Evolutionary conservation across 2,797 vertebrate species (phyloP), one percentile per base, ranked within the genome.

Genomic region (Anas flavirostris): DNA sequence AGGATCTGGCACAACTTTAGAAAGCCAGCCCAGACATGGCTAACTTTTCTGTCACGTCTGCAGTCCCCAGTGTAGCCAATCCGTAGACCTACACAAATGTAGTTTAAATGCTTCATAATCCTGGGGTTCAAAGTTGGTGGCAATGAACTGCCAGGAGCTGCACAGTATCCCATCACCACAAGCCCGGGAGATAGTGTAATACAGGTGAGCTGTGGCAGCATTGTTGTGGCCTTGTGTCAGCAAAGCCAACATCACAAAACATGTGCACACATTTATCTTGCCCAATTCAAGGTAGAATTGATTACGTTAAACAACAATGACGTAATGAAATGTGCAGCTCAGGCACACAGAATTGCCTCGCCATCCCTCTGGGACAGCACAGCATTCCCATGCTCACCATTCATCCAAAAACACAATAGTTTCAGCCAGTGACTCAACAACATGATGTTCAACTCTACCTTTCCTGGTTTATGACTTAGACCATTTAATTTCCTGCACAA

Each of bases 361-460:
- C 2, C 14, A 64, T 28, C 8, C 7, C 11, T 39, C 12, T 2
- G 13, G 44, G 44, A 26, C 26, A 33, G 16, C 1, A 1, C 25
- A 66, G 7, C 7, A 17, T 44, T 72, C 28, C 41, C 1, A 0
- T 8, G 5, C 6, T 41, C 59, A 8, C 18, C 29, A 8, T 43
- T 16, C 16, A 9, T 56, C 52, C 21, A 39, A 35, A 86, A 76
- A 66, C 17, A 16, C 52, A 12, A 1, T 53, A 21, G 26, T 66
- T 64, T 64, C 29, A 43, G 19, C 41, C 10, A 4, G 5, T 64
- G 41, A 55, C 39, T 31, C 14, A 68, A 43, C 7, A 46, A 7
- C 39, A 75, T 39, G 29, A 19, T 50, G 9, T 55, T 88, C 58
- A 63, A 12, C 19, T 67, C 75, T 56, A 43, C 46, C 16, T 69